Evolutionary conservation across 2,888 invertebrate species (phyloP).

Genomic region (Anthophora plumipes): DNA sequence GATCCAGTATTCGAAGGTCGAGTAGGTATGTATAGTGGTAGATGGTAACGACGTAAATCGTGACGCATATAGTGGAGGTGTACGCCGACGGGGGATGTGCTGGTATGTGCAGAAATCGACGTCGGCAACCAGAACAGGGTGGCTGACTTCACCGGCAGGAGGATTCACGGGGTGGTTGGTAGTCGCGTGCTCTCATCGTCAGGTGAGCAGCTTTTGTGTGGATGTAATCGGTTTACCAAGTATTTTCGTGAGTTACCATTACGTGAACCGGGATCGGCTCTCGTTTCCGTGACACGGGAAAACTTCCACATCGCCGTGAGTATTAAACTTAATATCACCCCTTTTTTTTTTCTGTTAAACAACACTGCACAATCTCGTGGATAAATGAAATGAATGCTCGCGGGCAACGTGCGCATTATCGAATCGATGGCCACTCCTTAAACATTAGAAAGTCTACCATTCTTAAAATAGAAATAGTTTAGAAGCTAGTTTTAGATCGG

Average conservation of each 20-base stretch:
- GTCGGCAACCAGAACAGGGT: conserved; percentile 68
- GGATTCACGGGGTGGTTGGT: conserved; percentile 69
- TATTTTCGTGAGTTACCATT: conserved; percentile 47
- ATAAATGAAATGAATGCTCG: neutral
- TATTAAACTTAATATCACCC: conserved; percentile 40
- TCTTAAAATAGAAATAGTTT: neutral
- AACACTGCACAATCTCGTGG: neutral
- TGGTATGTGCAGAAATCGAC: conserved; percentile 68
- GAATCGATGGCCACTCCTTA: neutral
- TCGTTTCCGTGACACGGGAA: conserved; percentile 16
- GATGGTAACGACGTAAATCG: conserved; percentile 60
- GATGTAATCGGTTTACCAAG: conserved; percentile 70
- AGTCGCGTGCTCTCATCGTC: conserved; percentile 79
- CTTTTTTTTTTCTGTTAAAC: too few relatives aligned
- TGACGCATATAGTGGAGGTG: conserved; percentile 54
- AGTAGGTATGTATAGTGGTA: conserved; percentile 48
- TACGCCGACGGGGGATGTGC: conserved; percentile 60
- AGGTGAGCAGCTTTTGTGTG: conserved; percentile 73
- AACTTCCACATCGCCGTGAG: conserved; percentile 49
- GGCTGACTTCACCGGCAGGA: conserved; percentile 54
- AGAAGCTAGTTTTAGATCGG: too few relatives aligned
- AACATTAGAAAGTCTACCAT: neutral
- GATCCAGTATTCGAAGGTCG: conserved; percentile 61
- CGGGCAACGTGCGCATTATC: neutral
- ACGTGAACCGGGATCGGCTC: neutral